Conservation (phyloP, 1,140 invertebrate species). For the Cotesia chilonis region DNA sequence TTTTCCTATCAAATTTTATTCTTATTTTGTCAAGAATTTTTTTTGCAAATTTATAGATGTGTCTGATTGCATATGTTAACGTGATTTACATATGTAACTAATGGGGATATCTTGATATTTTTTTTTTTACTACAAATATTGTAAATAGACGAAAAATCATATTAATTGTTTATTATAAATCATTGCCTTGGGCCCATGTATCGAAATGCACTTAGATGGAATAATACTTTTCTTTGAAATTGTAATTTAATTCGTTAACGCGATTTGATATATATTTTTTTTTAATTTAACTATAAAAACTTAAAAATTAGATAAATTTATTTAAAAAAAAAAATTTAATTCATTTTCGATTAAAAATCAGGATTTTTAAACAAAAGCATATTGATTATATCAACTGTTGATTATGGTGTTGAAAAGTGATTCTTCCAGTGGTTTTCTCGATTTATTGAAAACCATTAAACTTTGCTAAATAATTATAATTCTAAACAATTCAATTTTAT, state of each 20-base stretch:
- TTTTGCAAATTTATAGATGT: not conserved
- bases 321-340: not conserved
- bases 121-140: constrained; percentile 10
- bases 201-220: not conserved
- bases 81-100: not conserved
- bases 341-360: not conserved
- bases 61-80: not conserved
- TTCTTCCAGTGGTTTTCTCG: not conserved
- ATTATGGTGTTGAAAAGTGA: constrained; percentile 3
- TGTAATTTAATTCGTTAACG: not conserved
- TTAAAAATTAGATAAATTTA: not conserved
- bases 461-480: too few species aligned
- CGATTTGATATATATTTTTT: constrained; percentile 20
- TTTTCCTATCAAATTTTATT: not conserved
- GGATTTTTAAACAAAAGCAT: not conserved
- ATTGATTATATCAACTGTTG: not conserved
- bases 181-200: too few species aligned
- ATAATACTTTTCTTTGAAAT: not conserved
- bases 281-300: not conserved
- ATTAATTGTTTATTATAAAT: not conserved
- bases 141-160: constrained; percentile 20
- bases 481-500: too few species aligned
- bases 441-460: constrained; percentile 3
- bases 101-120: too few species aligned
- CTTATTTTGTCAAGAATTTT: not conserved